Evolutionary conservation across 2,888 invertebrate genomes (phyloP).

Genomic region (Pelosia muscerda): DNA sequence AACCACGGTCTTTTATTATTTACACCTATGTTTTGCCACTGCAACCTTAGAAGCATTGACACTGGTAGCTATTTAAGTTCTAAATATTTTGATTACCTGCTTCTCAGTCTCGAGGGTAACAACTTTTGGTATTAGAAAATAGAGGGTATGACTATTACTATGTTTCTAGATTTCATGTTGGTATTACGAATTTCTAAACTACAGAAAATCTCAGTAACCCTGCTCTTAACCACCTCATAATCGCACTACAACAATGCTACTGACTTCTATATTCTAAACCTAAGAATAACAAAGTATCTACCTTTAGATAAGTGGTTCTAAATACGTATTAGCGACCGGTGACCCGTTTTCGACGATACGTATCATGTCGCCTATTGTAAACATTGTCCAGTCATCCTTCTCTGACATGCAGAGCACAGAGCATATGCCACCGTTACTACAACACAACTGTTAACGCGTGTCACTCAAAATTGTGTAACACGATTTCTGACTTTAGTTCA

Average conservation of each 20-base stretch:
- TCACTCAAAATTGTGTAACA: slow-evolving; percentile 40
- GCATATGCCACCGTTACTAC: slow-evolving; percentile 32
- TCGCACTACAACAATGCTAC: background rate
- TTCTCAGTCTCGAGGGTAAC: background rate
- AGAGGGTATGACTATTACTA: background rate
- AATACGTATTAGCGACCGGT: slow-evolving; percentile 12
- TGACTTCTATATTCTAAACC: slow-evolving; percentile 7
- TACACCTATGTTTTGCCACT: too few relatives aligned
- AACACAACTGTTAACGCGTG: slow-evolving; percentile 26
- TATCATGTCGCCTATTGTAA: slow-evolving; percentile 30
- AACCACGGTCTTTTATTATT: too few relatives aligned
- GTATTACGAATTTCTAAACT: too few relatives aligned
- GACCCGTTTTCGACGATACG: slow-evolving; percentile 43
- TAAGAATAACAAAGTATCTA: slow-evolving; percentile 2
- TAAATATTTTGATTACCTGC: too few relatives aligned
- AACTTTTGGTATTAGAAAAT: background rate
- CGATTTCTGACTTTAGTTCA: slow-evolving; percentile 15
- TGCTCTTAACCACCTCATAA: background rate
- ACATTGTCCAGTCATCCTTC: slow-evolving; percentile 41
- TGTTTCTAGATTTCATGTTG: background rate
- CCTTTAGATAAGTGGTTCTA: slow-evolving; percentile 6
- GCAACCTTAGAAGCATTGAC: too few relatives aligned
- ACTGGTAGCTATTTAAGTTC: too few relatives aligned
- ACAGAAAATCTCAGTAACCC: too few relatives aligned
- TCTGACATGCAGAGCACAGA: slow-evolving; percentile 36